Evolutionary conservation across 2,113 vertebrate species (phyloP), one percentile per base, ranked within the genome.

Genomic region (Anhinga anhinga): DNA sequence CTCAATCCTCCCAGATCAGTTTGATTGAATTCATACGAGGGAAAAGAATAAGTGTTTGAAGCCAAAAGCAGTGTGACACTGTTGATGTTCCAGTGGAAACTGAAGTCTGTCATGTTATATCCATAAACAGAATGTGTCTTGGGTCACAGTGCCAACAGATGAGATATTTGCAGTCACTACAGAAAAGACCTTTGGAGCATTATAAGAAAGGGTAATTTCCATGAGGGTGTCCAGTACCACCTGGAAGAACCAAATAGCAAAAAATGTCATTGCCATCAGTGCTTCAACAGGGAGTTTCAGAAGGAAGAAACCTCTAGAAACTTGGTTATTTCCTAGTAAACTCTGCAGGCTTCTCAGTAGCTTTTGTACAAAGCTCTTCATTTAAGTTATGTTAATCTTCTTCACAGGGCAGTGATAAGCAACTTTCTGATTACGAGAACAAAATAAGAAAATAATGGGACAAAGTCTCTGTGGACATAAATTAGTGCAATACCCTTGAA

Each of bases 381-480:
- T 86, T 94, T 94, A 88, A 93, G 78, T 81, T 94, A 83, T 59
- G 82, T 77, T 92, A 62, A 94, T 92, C 58, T 86, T 91, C 85
- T 88, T 95, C 94, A 88, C 72, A 84, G 80, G 94, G n/a, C 90
- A 95, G 29, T 70, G 76, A 86, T 93, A 97, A 96, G 79, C 47
- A 96, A 95, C 81, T 79, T 93, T 61, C 69, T 91, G 88, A 92
- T 91, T 86, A 53, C 0, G 1, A 91, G 91, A 95, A 77, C 66
- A 89, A 97, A 97, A 95, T 59, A 92, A 70, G 53, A 78, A 90
- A 95, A 95, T 80, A 82, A 71, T 52, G 47, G 82, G 69, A 83
- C 80, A 67, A 77, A 87, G 52, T 91, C 88, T 91, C 89, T 77
- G 58, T 40, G 58, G 88, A 83, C 55, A 74, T 77, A 85, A 95